phyloP scores from a whole-genome alignment of 2,888 invertebrate genomes.

The Drosophila borealis region DNA sequence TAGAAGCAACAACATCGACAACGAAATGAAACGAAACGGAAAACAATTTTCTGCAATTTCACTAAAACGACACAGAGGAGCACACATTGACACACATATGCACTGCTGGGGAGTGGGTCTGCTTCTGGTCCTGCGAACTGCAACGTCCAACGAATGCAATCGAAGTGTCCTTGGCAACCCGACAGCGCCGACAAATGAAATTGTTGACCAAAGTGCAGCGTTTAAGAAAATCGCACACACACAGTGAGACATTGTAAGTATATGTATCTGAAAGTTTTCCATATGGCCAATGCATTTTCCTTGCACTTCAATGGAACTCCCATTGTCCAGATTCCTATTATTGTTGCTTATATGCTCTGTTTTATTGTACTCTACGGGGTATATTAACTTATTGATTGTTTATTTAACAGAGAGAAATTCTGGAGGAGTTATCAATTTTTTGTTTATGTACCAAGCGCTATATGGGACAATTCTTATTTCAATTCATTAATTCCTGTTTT shows the following conservation, averaged over 20 bases:
- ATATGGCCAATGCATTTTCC: conserved; percentile 64
- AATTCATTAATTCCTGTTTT: too few species aligned
- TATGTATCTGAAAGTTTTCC: conserved; percentile 26
- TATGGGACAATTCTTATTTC: too few species aligned
- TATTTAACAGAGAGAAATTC: too few species aligned
- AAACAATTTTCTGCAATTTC: conserved; percentile 79
- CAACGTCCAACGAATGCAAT: conserved; percentile 39
- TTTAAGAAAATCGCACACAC: conserved; percentile 57
- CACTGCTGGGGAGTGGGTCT: conserved; percentile 2
- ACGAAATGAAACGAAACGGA: conserved; percentile 74
- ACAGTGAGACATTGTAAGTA: background rate
- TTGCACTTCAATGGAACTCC: conserved; percentile 34
- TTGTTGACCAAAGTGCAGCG: conserved; percentile 72
- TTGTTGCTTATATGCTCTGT: conserved; percentile 12
- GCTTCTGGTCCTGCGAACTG: conserved; percentile 8
- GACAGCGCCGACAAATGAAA: conserved; percentile 63
- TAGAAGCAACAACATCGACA: conserved; percentile 50
- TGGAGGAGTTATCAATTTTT: too few species aligned
- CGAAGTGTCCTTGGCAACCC: conserved; percentile 60
- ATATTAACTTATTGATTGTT: background rate
- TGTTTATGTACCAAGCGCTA: too few species aligned
- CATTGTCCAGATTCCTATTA: conserved; percentile 38
- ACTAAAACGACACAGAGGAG: conserved; percentile 66
- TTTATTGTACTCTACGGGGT: background rate
- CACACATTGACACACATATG: conserved; percentile 65